Evolutionary conservation across 1,140 invertebrate species (phyloP), one percentile per base, ranked within the genome.

Genomic region (Drosophila sechellia): DNA sequence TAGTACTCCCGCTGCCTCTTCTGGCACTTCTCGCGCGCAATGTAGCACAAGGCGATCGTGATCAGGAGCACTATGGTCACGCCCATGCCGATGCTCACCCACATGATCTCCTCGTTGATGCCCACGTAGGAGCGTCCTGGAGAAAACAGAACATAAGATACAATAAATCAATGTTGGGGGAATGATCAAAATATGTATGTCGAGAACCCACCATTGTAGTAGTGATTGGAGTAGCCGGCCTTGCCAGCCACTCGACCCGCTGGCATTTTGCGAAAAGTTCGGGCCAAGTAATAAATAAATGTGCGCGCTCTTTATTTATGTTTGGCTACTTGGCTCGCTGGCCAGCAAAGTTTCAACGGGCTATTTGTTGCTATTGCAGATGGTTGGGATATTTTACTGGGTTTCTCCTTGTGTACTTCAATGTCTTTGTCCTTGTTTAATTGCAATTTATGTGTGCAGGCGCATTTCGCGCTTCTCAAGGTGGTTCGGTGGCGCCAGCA

Each of bases 51-150:
- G 0, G 96, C 96, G 66, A 96, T 95, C 1, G 95, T 95, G 84
- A 97, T 97, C 3, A 97, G 93, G 0, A 97, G 93, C 0, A 95
- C 95, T 59, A 97, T 97, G n/a, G 95, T 95, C 50, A 96, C 95
- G 4, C 95, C 96, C 96, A 97, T 96, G 20, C 95, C 95, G 80
- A 97, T 96, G 92, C 96, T 96, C 77, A 96, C 96, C 96, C 96
- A 97, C 79, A 96, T 96, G 72, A 97, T 96, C 90, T 96, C 96
- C 92, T 97, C 96, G 92, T 97, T 97, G 89, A 97, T 96, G 25
- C 96, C 96, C 78, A 95, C 95, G 69, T 95, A 95, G 17, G 95
- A 95, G 68, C 95, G 95, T 20, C 95, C 95, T 96, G 92, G 3
- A 12, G 4, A 2, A 39, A 39, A 39, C 13, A 4, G 2, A 22